phyloP scores from a whole-genome alignment of 2,113 vertebrate genomes.

The Nycticryphes semicollaris region DNA sequence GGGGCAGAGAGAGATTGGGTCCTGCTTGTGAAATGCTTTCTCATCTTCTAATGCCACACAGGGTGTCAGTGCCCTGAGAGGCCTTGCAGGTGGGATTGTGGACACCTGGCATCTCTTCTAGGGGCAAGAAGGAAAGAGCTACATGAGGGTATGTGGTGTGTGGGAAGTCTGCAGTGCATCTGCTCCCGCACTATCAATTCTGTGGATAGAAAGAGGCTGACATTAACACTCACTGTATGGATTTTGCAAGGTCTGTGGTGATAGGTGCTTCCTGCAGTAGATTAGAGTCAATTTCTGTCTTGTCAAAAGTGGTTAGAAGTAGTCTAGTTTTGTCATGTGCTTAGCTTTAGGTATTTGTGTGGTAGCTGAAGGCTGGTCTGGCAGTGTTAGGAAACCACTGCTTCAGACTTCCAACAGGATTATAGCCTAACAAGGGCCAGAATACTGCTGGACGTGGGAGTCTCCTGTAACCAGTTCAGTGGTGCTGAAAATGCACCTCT shows the following conservation, averaged over 20 bases:
- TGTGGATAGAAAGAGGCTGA: neutral
- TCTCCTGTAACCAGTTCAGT: neutral
- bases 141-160: neutral
- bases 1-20: neutral
- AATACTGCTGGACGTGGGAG: neutral
- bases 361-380: neutral
- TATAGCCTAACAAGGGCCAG: neutral
- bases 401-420: neutral
- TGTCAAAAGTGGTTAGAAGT: conserved; percentile 14
- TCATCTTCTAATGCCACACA: neutral
- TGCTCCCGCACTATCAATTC: neutral
- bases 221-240: neutral
- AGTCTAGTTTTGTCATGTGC: neutral
- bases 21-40: neutral
- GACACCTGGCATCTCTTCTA: neutral
- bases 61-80: accelerated
- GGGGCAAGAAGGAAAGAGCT: neutral
- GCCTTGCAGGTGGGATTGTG: neutral
- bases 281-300: neutral
- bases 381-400: neutral
- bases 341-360: neutral
- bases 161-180: neutral
- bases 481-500: neutral
- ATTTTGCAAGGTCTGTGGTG: conserved; percentile 10
- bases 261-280: neutral